Evolutionary conservation across 2,888 invertebrate species (phyloP).

Genomic region (Boloria euphrosyne): DNA sequence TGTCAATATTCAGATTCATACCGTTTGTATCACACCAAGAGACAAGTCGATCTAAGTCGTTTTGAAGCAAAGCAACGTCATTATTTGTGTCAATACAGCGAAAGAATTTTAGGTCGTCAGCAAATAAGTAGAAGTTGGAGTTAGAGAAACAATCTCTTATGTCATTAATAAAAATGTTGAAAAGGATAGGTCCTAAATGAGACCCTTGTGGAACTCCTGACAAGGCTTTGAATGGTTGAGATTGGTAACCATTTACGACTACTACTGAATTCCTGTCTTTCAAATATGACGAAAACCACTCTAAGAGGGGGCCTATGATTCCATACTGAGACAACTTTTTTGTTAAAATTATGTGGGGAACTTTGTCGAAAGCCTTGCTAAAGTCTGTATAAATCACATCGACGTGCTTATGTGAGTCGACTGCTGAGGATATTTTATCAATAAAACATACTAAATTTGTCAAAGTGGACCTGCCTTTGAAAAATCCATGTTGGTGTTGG

Average conservation of each 20-base stretch:
- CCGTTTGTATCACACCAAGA: too few species aligned
- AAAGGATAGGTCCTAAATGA: constrained; percentile 34
- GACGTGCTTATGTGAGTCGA: constrained; percentile 24
- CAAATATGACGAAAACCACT: constrained; percentile 30
- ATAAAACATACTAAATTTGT: constrained; percentile 31
- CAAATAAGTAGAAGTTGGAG: constrained; percentile 22
- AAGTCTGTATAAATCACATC: constrained; percentile 38
- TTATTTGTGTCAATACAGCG: constrained; percentile 10
- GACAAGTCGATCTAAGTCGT: constrained; percentile 21
- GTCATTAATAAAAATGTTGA: constrained; percentile 34
- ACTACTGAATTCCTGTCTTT: constrained; percentile 21
- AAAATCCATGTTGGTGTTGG: constrained; percentile 33
- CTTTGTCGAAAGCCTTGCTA: constrained; percentile 36
- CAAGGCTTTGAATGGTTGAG: not conserved
- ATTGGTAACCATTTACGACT: constrained; percentile 27
- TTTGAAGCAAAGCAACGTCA: constrained; percentile 24
- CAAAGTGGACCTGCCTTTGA: constrained; percentile 22
- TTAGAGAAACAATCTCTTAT: constrained; percentile 12
- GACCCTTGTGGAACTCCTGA: constrained; percentile 38
- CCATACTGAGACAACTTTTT: constrained; percentile 30
- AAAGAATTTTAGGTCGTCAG: constrained; percentile 28
- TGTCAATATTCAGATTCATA: too few species aligned
- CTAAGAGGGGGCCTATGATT: constrained; percentile 28
- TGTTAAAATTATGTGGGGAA: constrained; percentile 26
- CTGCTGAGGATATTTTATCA: constrained; percentile 9